Evolutionary conservation across 2,113 vertebrate species (phyloP).

Genomic region (Anoplopoma fimbria): DNA sequence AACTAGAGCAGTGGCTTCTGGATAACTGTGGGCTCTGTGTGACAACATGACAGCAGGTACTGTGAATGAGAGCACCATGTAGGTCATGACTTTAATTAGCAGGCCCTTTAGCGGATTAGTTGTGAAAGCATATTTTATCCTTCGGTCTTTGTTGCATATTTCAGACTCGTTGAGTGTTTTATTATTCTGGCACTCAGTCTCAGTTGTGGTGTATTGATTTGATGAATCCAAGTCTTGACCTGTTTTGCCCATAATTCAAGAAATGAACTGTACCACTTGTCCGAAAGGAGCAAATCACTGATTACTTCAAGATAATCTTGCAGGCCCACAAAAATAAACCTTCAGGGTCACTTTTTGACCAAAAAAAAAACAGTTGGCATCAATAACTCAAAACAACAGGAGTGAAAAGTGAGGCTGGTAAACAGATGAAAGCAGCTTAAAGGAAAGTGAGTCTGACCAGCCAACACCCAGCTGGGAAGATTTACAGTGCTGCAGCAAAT

Average conservation of each 20-base stretch:
- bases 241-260: constrained; percentile 23
- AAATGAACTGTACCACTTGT: constrained; percentile 11
- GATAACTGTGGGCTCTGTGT: constrained; percentile 20
- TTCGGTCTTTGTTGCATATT: background rate
- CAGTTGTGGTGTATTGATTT: background rate
- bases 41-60: constrained; percentile 18
- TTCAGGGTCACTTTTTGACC: background rate
- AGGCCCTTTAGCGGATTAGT: constrained; percentile 1
- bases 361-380: background rate
- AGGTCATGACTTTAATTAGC: constrained; percentile 45
- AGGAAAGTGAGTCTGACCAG: background rate
- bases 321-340: background rate
- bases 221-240: constrained; percentile 21
- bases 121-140: constrained; percentile 10
- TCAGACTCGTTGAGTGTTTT: constrained; percentile 4
- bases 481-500: background rate
- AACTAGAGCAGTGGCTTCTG: constrained; percentile 46
- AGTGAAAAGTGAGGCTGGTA: background rate
- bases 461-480: background rate
- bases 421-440: background rate
- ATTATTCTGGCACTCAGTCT: background rate
- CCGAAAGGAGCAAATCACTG: constrained; percentile 41
- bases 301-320: constrained; percentile 20
- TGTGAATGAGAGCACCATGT: constrained; percentile 43
- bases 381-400: background rate